Evolutionary conservation across 2,113 vertebrate genomes (phyloP).

Genomic region (Pedetes capensis): DNA sequence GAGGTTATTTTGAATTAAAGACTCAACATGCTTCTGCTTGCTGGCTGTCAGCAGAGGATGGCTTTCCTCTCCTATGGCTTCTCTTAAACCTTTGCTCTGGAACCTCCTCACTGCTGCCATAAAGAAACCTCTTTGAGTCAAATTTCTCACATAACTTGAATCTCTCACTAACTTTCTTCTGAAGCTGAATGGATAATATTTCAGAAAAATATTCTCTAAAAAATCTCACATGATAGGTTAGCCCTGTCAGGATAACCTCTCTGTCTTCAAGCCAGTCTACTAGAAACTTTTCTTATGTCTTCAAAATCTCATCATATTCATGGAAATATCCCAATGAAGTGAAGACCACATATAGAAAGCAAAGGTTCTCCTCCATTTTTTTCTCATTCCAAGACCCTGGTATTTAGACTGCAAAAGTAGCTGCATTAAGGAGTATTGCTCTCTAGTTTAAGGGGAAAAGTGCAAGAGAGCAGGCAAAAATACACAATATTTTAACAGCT

Average conservation of each 20-base stretch:
- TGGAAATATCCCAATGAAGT: background rate
- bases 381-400: background rate
- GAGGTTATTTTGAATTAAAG: too few species aligned
- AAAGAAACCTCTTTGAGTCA: background rate
- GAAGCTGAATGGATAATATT: background rate
- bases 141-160: background rate
- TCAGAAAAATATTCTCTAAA: background rate
- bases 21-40: background rate
- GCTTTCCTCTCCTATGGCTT: background rate
- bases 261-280: background rate
- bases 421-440: background rate
- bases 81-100: background rate
- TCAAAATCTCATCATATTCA: background rate
- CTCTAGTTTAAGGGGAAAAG: background rate
- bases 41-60: fast-evolving
- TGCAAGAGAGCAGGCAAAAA: background rate
- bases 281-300: background rate
- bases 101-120: too few species aligned
- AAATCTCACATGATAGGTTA: background rate
- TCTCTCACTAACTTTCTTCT: background rate
- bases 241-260: background rate
- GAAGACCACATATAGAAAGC: background rate
- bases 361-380: background rate
- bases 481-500: background rate
- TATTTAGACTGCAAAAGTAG: background rate